These are phyloP conservation scores for Notiomystis cincta DNA, from an alignment of 2,113 vertebrate genomes.

Conservation along the genomic window DNA sequence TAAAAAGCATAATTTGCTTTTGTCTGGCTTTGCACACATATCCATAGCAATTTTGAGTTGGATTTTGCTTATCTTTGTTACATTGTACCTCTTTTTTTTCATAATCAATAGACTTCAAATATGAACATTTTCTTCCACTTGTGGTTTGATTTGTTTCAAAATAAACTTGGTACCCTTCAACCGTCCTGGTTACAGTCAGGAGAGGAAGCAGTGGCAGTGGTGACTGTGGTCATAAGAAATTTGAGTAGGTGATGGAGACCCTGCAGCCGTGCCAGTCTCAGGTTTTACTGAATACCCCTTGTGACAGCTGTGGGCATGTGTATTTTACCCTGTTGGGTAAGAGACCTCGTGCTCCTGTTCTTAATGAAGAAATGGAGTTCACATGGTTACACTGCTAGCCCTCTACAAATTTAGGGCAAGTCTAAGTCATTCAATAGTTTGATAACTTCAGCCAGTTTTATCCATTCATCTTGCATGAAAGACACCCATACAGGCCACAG, in stretches of 20 bases:
- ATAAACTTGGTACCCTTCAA: background rate
- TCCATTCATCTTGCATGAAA: background rate
- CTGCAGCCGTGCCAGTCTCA: background rate
- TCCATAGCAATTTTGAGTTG: background rate
- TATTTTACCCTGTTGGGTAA: background rate
- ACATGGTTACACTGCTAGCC: background rate
- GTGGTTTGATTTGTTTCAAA: background rate
- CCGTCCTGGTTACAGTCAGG: background rate
- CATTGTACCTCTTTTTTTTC: fast-evolving
- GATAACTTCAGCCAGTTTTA: background rate
- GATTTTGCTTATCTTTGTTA: background rate
- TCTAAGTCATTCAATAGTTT: background rate
- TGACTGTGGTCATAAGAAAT: background rate
- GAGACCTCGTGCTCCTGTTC: background rate
- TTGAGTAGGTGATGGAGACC: background rate
- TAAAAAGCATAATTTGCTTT: background rate
- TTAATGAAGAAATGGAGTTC: background rate
- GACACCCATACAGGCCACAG: background rate
- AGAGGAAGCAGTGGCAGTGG: background rate
- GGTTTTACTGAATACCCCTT: background rate
- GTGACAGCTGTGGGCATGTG: background rate
- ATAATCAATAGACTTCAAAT: background rate
- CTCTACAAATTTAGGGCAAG: background rate
- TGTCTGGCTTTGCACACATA: background rate
- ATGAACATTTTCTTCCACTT: background rate